Base-by-base conservation (phyloP, 1,140 invertebrate species). In the Aethina tumida region DNA sequence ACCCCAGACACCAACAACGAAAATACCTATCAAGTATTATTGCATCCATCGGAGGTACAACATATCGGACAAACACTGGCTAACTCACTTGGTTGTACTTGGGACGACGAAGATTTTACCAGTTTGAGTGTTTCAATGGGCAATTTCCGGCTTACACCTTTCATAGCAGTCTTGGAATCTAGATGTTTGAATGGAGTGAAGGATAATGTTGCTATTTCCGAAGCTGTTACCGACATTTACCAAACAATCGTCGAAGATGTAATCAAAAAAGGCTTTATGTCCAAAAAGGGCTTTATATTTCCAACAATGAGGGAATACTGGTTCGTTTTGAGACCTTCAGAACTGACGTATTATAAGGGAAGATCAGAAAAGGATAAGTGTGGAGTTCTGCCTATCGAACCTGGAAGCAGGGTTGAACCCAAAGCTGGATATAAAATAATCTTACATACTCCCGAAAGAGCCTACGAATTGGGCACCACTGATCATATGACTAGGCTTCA, bases 171-270 rank as follows among this genome's bases (percentile, higher is more conserved):
- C 12, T 54, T 84, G n/a, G 79, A 84, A 54, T 74, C 73, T 10
- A 73, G 76, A 45, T 84, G 78, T 52, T 66, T 73, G 20, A 68
- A 69, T 35, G 68, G 68, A 20, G 65, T 70, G 22, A 67, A 73
- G 22, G 74, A 81, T 51, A 54, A 60, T 8, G 67, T 71, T 22
- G 79, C 78, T 1, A 52, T 87, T 4, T 63, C 69, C 0, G 80
- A 83, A 65, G 80, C 79, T 2, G 73, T 86, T 1, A 71, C 80
- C 29, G 81, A 84, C 49, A 67, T 87, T 10, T 77, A 80, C 52
- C 76, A 83, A 46, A 80, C 74, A n/a, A 83, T 81, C 36, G 73
- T 87, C 25, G 73, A 81, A 36, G 82, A 86, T 65, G 79, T 84
- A 21, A 74, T 87, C n/a, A 85, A 85, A 63, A 85, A 85, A 75